Base-by-base conservation (phyloP, 30 jellyfish, hydroid and myxozoan genomes). In the Cassiopea andromeda region DNA sequence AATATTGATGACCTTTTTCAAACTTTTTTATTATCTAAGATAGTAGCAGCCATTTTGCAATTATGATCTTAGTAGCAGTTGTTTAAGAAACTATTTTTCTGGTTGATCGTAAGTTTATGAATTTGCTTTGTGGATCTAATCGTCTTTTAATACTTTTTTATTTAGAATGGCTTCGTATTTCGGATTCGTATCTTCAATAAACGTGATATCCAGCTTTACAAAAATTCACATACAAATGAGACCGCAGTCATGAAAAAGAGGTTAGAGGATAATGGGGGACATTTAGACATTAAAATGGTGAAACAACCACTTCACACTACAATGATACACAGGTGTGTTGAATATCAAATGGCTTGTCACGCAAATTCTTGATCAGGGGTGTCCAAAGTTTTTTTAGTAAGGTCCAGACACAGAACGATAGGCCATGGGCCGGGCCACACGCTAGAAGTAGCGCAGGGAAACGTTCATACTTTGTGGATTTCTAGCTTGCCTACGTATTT, bases 141-240 rank as follows among this genome's bases (percentile, higher is more conserved):
- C 43, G 19, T 77, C 44, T 46, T 16, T 12, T n/a, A 72, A 44
- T 83, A 9, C 4, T 12, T 1, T 85, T 72, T 19, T 59, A 60
- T 48, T 15, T 70, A 94, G 98, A 73, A 87, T 58, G 98, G 98
- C 17, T 94, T 73, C 59, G 98, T 94, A 68, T 94, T 94, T 74
- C 94, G 97, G 14, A 10, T 90, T 7, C 68, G 94, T 10, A 93
- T 94, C 83, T 88, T 84, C 44, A 93, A 94, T 75, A 88, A 82
- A 48, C 97, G 98, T 46, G 98, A 94, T 45, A 87, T 94, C 78
- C 69, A 85, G 69, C 93, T 94, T 16, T 79, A 77, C 83, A 82
- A 73, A 64, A 87, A 85, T 12, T 74, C 92, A 12, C 59, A 69
- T n/a, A 76, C 44, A 46, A 57, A 72, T 5, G 89, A 70, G 44